phyloP scores from a whole-genome alignment of 2,888 invertebrate genomes.

The Balanococcus diminutus region DNA sequence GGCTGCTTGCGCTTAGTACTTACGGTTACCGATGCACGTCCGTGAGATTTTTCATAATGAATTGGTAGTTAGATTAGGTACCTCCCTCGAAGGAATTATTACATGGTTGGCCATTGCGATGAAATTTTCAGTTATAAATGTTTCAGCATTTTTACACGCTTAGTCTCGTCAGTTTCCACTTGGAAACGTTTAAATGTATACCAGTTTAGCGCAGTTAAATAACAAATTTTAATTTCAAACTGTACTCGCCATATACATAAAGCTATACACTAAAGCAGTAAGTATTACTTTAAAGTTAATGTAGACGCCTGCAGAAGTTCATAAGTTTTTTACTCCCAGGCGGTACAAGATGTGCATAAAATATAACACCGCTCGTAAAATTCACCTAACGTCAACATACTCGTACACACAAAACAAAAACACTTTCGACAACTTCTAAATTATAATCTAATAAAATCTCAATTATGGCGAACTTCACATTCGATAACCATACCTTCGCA shows the following conservation, averaged over 20 bases:
- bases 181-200: not conserved
- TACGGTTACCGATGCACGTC: too few relatives aligned
- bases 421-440: not conserved
- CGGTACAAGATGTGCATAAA: not conserved
- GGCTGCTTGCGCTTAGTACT: not conserved
- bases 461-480: not conserved
- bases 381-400: not conserved
- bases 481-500: not conserved
- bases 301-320: not conserved
- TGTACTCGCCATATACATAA: not conserved
- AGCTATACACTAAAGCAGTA: not conserved
- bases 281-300: not conserved
- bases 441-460: not conserved
- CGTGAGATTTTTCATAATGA: not conserved
- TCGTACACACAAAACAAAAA: not conserved
- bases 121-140: not conserved
- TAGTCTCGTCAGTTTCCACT: not conserved
- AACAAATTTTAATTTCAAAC: not conserved
- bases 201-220: not conserved
- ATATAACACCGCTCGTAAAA: not conserved
- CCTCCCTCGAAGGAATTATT: not conserved
- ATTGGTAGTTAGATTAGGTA: not conserved
- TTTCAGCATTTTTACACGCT: not conserved
- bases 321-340: not conserved
- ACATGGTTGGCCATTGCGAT: not conserved